These are phyloP conservation scores for Doryteuthis pealeii DNA, from an alignment of 1,140 invertebrate species.

Conservation along the genomic window DNA sequence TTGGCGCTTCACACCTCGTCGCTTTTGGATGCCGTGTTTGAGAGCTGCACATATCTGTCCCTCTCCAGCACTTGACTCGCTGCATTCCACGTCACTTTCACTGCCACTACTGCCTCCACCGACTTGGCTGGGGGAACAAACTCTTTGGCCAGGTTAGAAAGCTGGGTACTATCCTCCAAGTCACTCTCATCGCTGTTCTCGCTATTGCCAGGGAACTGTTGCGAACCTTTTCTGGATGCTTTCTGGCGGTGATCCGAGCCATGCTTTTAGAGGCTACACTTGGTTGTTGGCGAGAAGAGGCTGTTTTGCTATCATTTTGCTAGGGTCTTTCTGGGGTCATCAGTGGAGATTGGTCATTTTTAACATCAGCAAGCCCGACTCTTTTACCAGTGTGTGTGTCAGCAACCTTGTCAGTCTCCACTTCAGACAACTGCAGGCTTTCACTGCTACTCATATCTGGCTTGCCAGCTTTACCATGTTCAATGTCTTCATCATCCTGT, in stretches of 20 bases:
- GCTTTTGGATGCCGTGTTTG: not conserved
- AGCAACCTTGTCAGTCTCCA: conserved; percentile 24
- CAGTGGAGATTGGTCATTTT: conserved; percentile 3
- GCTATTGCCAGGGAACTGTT: conserved; percentile 34
- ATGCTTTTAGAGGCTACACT: not conserved
- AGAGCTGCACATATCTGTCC: not conserved
- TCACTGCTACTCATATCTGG: conserved; percentile 63
- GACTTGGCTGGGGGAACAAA: conserved; percentile 13
- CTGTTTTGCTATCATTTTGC: not conserved
- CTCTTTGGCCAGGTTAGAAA: conserved; percentile 15
- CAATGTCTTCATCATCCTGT: conserved; percentile 29
- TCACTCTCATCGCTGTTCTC: conserved; percentile 28
- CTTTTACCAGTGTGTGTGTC: not conserved
- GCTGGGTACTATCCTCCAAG: conserved; percentile 20
- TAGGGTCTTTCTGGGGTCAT: not conserved
- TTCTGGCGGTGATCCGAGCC: conserved; percentile 30
- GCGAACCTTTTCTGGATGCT: conserved; percentile 63
- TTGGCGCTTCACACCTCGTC: not conserved
- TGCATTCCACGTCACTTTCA: conserved; percentile 33
- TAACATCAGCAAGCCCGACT: not conserved
- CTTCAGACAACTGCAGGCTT: conserved; percentile 55
- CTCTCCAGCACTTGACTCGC: conserved; percentile 25
- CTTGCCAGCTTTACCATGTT: conserved; percentile 34
- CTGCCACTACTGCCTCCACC: conserved; percentile 25
- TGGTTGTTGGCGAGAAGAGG: not conserved